These are phyloP conservation scores for Phyllotis vaccarum DNA, from an alignment of 2,797 vertebrate genomes.

Conservation along the genomic window DNA sequence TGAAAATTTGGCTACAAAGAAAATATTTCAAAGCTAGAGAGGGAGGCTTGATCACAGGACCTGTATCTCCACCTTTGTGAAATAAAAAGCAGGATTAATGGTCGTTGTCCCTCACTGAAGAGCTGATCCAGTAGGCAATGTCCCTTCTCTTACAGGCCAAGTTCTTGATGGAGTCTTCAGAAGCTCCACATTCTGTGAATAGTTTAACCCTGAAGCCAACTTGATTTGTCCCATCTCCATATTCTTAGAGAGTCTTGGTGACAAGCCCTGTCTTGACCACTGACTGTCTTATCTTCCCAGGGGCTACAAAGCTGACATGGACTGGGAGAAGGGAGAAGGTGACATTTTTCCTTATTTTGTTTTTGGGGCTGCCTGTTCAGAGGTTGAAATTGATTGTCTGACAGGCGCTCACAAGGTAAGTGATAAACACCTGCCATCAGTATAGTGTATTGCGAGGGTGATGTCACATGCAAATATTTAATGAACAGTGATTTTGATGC, in stretches of 20 bases:
- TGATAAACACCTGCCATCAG: background rate
- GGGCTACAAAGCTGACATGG: conserved; percentile 87
- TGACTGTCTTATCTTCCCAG: conserved; percentile 80
- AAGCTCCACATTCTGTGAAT: background rate
- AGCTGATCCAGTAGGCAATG: background rate
- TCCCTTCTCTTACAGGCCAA: background rate
- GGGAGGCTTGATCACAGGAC: background rate
- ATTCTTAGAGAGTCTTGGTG: background rate
- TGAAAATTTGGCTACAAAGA: background rate
- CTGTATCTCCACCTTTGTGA: background rate
- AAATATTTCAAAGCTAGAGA: background rate
- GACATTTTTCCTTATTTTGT: conserved; percentile 89
- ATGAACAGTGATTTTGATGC: background rate
- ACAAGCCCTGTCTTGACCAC: background rate
- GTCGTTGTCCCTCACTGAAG: background rate
- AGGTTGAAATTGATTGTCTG: conserved; percentile 91
- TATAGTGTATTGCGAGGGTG: background rate
- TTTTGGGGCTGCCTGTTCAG: conserved; percentile 88
- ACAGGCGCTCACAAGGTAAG: conserved; percentile 90
- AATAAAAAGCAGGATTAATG: background rate
- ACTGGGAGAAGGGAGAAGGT: conserved; percentile 93
- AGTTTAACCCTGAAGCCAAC: background rate
- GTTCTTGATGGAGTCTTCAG: background rate
- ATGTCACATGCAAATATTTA: background rate
- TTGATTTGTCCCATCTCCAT: background rate